Conservation (phyloP, 2,113 vertebrate genomes). For the Sialia sialis region DNA sequence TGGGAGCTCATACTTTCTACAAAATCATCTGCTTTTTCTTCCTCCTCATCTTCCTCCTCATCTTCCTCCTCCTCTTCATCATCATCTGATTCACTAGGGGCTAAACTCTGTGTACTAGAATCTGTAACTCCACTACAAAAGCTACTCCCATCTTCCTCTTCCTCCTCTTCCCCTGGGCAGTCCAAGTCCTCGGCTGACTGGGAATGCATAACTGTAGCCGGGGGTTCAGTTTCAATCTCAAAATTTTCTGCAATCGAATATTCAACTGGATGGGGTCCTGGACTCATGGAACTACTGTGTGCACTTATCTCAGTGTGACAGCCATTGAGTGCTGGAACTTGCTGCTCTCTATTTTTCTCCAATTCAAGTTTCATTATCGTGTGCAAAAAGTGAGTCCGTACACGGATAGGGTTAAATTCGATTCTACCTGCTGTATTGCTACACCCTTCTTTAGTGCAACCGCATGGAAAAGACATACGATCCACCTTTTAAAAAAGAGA, state of each 20-base stretch:
- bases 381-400: slow-evolving; percentile 98
- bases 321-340: slow-evolving; percentile 81
- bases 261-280: slow-evolving; percentile 82
- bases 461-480: slow-evolving; percentile 98
- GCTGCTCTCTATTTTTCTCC: slow-evolving; percentile 95
- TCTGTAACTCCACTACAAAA: slow-evolving; percentile 94
- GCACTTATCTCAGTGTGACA: slow-evolving; percentile 81
- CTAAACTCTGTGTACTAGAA: slow-evolving; percentile 95
- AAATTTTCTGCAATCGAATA: slow-evolving; percentile 85
- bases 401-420: slow-evolving; percentile 98
- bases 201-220: slow-evolving; percentile 84
- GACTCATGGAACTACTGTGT: slow-evolving; percentile 77
- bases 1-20: slow-evolving; percentile 71
- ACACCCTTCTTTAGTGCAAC: slow-evolving; percentile 97
- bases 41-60: slow-evolving; percentile 77
- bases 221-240: slow-evolving; percentile 80
- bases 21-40: slow-evolving; percentile 83
- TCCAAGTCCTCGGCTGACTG: slow-evolving; percentile 86
- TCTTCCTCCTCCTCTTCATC: slow-evolving; percentile 84
- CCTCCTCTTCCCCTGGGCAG: slow-evolving; percentile 86
- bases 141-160: slow-evolving; percentile 94
- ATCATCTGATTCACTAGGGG: slow-evolving; percentile 92
- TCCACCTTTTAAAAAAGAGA: slow-evolving; percentile 84
- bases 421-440: slow-evolving; percentile 95
- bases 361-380: slow-evolving; percentile 99